These are phyloP conservation scores for mouse (Mus musculus) DNA, from an alignment of 2,113 vertebrate species.

Conservation along the genomic window GRCm39 chr7:108479001-108479500, in stretches of 20 bases:
- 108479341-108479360: not conserved
- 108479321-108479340: conserved; percentile 3
- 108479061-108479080: not conserved
- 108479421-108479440: not conserved
- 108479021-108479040: conserved; percentile 34
- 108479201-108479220: not conserved
- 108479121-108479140: not conserved
- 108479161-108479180: not conserved
- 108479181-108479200: not conserved
- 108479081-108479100: not conserved
- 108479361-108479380: not conserved
- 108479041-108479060: not conserved
- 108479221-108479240: not conserved
- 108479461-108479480: not conserved
- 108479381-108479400: not conserved
- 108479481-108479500: not conserved
- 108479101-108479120: not conserved
- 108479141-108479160: not conserved
- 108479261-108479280: not conserved
- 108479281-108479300: not conserved
- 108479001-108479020: conserved; percentile 83
- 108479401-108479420: not conserved
- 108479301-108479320: not conserved
- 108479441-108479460: not conserved
- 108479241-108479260: not conserved